Evolutionary conservation across 2,113 vertebrate species (phyloP), one percentile per base, ranked within the genome.

Genomic region (Sclerurus mexicanus): DNA sequence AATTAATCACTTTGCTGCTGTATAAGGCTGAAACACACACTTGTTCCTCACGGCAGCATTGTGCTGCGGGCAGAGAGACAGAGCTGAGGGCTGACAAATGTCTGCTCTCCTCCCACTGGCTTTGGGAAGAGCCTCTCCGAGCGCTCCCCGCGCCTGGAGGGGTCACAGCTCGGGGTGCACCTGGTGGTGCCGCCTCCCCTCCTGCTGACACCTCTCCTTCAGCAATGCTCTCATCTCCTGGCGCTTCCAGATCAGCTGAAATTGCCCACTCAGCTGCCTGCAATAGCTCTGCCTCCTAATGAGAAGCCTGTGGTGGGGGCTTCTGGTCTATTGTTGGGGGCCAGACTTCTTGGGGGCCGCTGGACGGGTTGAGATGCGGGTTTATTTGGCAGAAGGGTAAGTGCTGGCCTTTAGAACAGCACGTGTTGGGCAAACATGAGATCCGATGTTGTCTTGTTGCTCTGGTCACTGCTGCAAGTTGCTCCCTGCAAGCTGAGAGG

Each of bases 1-100:
- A 66, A 42, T 92, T 80, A 72, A 83, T 93, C 50, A 35, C 77
- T 79, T 66, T 55, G 83, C 78, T 92, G 63, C 87, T 64, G 64
- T 12, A 22, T 42, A 79, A 52, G 85, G 82, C 69, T 62, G 44
- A 56, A 79, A 27, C 40, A 10, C 53, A 22, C 37, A 63, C 53
- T 44, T 39, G 3, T 67, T 66, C 89, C 84, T 69, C 87, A 35
- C 22, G 68, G 47, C 93, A 72, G 11, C 25, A 3, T 18, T 18
- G 49, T 63, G 8, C 58, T 6, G 44, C 1, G 5, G 56, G 39
- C 50, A 30, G 16, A 22, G 42, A 64, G 7, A 8, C 12, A 42
- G n/a, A 59, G 83, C 74, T 53, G 85, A 6, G 2, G 75, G 42
- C 74, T 39, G 63, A 76, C 33, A 25, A 40, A 72, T 7, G 39